Conservation (phyloP, 2,888 invertebrate genomes). For the Chymomyza amoena region DNA sequence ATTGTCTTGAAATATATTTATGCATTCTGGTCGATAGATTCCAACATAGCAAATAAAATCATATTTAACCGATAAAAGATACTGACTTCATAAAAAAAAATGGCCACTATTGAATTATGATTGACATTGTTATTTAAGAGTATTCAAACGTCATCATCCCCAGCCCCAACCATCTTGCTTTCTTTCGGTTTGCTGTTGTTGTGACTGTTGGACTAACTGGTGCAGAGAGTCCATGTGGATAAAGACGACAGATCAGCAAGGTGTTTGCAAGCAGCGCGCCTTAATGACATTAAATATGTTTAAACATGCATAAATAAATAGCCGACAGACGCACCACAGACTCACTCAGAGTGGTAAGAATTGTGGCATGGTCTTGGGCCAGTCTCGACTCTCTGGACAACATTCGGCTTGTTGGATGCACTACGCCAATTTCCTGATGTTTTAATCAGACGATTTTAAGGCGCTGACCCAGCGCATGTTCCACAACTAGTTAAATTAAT, state of each 20-base stretch:
- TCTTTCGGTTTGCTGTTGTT: slow-evolving; percentile 19
- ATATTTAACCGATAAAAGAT: no score
- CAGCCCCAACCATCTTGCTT: background rate
- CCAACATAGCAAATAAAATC: no score
- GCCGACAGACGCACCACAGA: slow-evolving; percentile 20
- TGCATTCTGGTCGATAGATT: no score
- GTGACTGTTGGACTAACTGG: slow-evolving; percentile 3
- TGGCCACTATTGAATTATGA: no score
- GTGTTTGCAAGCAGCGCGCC: slow-evolving; percentile 44
- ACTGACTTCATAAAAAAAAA: no score
- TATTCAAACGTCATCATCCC: background rate
- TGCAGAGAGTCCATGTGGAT: slow-evolving; percentile 2
- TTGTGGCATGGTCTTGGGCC: background rate
- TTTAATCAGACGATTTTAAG: slow-evolving; percentile 63
- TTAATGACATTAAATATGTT: slow-evolving; percentile 73
- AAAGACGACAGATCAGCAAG: background rate
- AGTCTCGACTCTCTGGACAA: background rate
- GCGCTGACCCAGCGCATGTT: slow-evolving; percentile 61
- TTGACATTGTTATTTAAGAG: no score
- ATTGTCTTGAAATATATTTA: no score
- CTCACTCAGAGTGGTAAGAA: slow-evolving; percentile 14
- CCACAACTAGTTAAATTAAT: slow-evolving; percentile 74
- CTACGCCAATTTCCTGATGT: slow-evolving; percentile 48
- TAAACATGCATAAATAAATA: slow-evolving; percentile 72
- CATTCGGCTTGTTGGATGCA: background rate